Base-by-base conservation (phyloP, 2,797 vertebrate species). In the Paguma larvata region DNA sequence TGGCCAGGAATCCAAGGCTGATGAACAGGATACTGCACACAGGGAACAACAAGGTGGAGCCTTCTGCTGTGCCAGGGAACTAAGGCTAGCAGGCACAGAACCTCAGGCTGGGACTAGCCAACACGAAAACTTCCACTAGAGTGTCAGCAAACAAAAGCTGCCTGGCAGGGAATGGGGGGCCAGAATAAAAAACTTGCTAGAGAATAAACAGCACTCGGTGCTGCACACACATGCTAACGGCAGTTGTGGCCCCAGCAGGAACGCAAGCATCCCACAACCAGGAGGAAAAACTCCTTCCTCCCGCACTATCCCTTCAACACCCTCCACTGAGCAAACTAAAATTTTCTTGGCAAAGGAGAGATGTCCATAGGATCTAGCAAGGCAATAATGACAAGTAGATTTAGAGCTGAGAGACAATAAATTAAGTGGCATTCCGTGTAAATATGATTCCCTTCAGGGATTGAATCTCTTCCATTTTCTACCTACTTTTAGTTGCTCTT, bases 231-330 rank as follows among this genome's bases (percentile, higher is more conserved):
- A 53, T 1, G 3, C 34, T 19, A 34, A 6, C 8, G 23, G 32
- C 32, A 65, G 70, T 12, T n/a, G 41, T 46, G 13, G 10, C 53
- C 15, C 5, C 30, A n/a, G 53, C 13, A 46, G 51, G 34, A 67
- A 65, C 30, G 11, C 41, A 68, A 62, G 51, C 3, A 38, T 6
- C 9, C 9, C 44, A 44, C 30, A 85, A 48, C 0, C 19, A 10
- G 21, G 6, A 73, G 79, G 16, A 68, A n/a, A 86, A 87, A 15
- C 14, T 27, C 53, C 6, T 27, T 38, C 63, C 23, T 25, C 5
- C 18, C 2, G 0, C 46, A 51, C 6, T 0, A 2, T 32, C 16
- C 18, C 9, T 21, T 30, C 9, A 25, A 41, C 32, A 19, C 2
- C 5, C 72, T 91, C 41, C 3, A 1, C 19, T 34, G 51, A 73